These are phyloP conservation scores for Leptestheria dahalacensis DNA, from an alignment of 1,140 invertebrate species.

Conservation along the genomic window DNA sequence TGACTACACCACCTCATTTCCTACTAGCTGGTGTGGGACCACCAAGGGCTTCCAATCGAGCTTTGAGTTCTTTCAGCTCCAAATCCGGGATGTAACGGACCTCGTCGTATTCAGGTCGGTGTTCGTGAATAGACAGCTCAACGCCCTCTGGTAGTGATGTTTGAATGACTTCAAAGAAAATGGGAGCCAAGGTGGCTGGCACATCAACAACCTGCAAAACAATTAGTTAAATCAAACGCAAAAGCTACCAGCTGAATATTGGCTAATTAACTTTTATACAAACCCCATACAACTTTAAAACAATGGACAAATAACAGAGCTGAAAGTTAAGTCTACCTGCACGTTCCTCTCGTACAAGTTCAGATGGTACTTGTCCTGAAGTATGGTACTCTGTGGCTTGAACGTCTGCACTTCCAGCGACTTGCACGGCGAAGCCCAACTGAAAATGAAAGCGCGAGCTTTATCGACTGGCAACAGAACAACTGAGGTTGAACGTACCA, in stretches of 20 bases:
- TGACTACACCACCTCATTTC: no score
- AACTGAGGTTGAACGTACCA: conserved; percentile 33
- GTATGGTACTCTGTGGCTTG: conserved; percentile 45
- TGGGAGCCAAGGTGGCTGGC: conserved; percentile 34
- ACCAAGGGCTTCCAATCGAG: conserved; percentile 30
- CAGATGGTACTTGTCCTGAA: conserved; percentile 52
- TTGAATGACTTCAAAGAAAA: conserved; percentile 53
- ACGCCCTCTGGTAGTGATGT: conserved; percentile 58
- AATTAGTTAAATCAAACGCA: conserved; percentile 2
- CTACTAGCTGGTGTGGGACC: conserved; percentile 9
- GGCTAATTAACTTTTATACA: no score
- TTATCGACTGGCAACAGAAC: neutral
- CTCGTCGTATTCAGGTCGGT: conserved; percentile 39
- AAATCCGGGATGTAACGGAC: conserved; percentile 61
- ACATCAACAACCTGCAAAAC: conserved; percentile 39
- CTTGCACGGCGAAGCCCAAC: conserved; percentile 56
- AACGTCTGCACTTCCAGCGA: conserved; percentile 46
- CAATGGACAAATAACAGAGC: no score
- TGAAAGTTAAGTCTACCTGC: conserved; percentile 33
- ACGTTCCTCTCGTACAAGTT: conserved; percentile 61
- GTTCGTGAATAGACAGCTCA: conserved; percentile 42
- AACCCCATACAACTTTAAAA: neutral
- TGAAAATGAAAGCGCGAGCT: conserved; percentile 27
- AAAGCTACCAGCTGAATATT: no score
- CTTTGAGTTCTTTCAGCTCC: conserved; percentile 52